Base-by-base conservation (phyloP, 2,113 vertebrate species). In the Prionailurus bengalensis region DNA sequence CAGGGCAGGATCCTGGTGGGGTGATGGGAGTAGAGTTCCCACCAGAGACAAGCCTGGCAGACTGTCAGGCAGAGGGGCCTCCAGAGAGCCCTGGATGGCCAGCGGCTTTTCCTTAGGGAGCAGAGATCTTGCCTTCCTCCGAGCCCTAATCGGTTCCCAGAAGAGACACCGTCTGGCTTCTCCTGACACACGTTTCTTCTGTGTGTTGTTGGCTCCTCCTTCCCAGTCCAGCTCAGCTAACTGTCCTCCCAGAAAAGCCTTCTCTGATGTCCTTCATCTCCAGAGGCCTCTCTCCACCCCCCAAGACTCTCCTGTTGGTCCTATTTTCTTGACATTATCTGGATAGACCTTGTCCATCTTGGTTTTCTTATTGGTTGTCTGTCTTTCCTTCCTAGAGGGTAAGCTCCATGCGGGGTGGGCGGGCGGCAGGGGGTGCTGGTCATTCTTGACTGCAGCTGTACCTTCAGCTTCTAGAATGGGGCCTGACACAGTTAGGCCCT, bases 271-370 rank as follows among this genome's bases (percentile, higher is more conserved):
- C 13, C 21, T 3, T 0, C 3, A 3, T 80, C 85, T 48, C 48
- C 42, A 1, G 23, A 0, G 7, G 53, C 74, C 45, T 25, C 36
- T 25, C n/a, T 48, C 42, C 13, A 0, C 4, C 15, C 15, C 27
- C 45, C 23, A 17, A 17, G n/a, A 15, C 45, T 7, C 9, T 2
- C 45, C 61, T 11, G 9, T 10, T 7, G 6, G 4, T 39, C 51
- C 65, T 79, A 21, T 61, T 92, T 74, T 90, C 89, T 87, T 95
- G 91, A 81, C 78, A 27, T 86, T n/a, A 65, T 65, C 58, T 61
- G 84, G 48, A 61, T 73, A 80, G 14, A 29, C 7, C 63, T 39
- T 1, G 63, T 23, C 45, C 27, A 2, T 71, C 48, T 48, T 53
- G 14, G 51, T 58, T 58, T 93, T 45, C 39, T 17, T 51, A 55